A percentile compares a stretch with the other conserved stretches of the same genome.
Evolutionary conservation across 2,888 invertebrate genomes (phyloP).

Genomic region (Caenorhabditis sinica): DNA sequence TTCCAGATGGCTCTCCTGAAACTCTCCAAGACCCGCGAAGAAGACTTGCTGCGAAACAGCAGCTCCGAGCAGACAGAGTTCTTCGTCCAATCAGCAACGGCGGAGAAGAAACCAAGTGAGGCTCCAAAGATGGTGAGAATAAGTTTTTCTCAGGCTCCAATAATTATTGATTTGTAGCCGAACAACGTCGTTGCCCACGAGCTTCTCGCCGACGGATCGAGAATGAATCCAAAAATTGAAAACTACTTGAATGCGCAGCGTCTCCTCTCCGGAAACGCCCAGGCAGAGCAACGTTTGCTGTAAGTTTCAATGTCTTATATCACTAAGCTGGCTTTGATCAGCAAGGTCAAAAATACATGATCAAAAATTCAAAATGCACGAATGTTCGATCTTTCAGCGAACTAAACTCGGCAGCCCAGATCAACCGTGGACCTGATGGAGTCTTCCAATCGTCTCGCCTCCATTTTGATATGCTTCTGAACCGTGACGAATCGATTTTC

Average conservation of each 20-base stretch:
- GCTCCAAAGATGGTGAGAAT: constrained; percentile 64
- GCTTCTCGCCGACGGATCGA: constrained; percentile 68
- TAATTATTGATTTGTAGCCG: constrained; percentile 33
- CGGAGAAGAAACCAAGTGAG: constrained; percentile 63
- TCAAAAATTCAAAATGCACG: neutral
- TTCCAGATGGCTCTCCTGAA: constrained; percentile 64
- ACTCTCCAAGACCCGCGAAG: constrained; percentile 68
- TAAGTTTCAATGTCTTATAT: too few species aligned
- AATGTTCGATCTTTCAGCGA: constrained; percentile 74
- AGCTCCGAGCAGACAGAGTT: constrained; percentile 35
- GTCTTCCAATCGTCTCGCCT: constrained; percentile 79
- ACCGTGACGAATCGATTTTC: constrained; percentile 79
- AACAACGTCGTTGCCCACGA: constrained; percentile 71
- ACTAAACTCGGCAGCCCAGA: constrained; percentile 79
- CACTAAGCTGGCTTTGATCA: too few species aligned
- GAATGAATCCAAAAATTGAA: constrained; percentile 74
- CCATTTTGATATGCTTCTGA: constrained; percentile 81
- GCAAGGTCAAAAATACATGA: too few species aligned
- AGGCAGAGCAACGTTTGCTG: constrained; percentile 80
- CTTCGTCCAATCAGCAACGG: constrained; percentile 45
- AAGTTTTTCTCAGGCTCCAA: neutral
- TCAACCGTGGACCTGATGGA: constrained; percentile 82
- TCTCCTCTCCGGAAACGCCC: constrained; percentile 75
- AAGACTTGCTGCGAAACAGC: constrained; percentile 65
- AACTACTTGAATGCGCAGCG: constrained; percentile 77